Evolutionary conservation across 2,797 vertebrate species (phyloP), one percentile per base, ranked within the genome.

Genomic region (Esox lucius): DNA sequence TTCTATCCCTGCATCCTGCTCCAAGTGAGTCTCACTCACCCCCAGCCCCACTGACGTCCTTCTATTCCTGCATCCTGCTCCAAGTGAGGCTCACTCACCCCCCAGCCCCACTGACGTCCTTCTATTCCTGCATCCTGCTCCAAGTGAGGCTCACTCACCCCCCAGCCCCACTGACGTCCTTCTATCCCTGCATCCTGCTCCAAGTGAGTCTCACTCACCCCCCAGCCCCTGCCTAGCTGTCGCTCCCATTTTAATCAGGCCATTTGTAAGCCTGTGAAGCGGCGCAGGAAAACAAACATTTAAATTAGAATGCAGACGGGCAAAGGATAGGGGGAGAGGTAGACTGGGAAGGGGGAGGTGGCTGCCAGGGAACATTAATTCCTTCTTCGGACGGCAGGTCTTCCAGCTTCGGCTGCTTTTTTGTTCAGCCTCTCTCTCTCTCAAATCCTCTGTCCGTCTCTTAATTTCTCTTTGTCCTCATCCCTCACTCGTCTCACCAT

Each of bases 281-380:
- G 72, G 80, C 77, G 80, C 77, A 15, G 78, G 83, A 84, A 88
- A 86, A 84, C 76, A 88, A 88, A 85, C 78, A 86, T 81, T 80
- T 86, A 81, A 88, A 86, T 88, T 73, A 88, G 82, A 82, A 80
- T 84, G 84, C 81, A 73, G 79, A 87, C 82, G 75, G 83, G 75
- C 46, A 75, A 85, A 78, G 78, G 73, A 79, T 75, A 39, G 6
- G 11, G 13, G 8, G 48, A 9, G 49, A n/a, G 69, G 12, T 4
- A 53, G 69, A 71, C 13, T 3, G 46, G 70, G 69, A 19, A 16
- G 15, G 46, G 48, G 24, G 39, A 9, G 6, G 33, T 11, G 33
- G 19, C 8, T 16, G 17, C 1, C 24, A 33, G 31, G 64, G 39
- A 56, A 22, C n/a, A 48, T 68, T 67, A 16, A 68, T 53, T 33